Conservation (phyloP, 1,140 invertebrate genomes). For the Agrilus planipennis region DNA sequence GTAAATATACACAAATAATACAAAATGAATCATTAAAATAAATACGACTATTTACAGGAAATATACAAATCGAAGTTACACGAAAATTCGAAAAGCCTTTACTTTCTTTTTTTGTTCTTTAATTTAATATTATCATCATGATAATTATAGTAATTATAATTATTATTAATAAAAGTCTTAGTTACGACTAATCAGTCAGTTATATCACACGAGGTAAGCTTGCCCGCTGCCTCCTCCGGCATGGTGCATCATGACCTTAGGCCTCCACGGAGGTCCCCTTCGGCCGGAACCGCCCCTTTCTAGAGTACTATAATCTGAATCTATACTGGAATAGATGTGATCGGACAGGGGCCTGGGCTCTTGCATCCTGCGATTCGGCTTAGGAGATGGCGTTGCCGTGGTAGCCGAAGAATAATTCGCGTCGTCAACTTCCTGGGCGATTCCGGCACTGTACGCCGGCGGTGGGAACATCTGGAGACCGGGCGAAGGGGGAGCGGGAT, state of each 20-base stretch:
- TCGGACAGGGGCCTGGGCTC: conserved; percentile 63
- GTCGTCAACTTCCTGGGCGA: conserved; percentile 41
- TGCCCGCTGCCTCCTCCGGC: conserved; percentile 36
- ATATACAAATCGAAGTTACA: no score
- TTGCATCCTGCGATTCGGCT: conserved; percentile 43
- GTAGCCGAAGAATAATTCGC: conserved; percentile 50
- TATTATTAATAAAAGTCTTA: conserved; percentile 22
- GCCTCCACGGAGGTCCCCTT: conserved; percentile 32
- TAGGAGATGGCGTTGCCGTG: conserved; percentile 48
- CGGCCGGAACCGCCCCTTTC: conserved; percentile 39
- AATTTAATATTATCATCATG: no score
- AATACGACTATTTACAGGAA: no score
- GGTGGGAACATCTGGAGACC: conserved; percentile 35
- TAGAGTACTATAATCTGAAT: conserved; percentile 63
- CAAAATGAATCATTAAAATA: no score
- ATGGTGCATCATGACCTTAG: conserved; percentile 29
- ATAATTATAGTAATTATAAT: conserved; percentile 12
- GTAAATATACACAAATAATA: no score
- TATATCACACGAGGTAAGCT: conserved; percentile 45
- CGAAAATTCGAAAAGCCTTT: no score
- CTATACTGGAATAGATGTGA: conserved; percentile 79
- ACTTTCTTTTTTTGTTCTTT: no score
- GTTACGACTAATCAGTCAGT: conserved; percentile 32
- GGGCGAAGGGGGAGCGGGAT: conserved; percentile 35
- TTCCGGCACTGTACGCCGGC: conserved; percentile 38